Percentiles rank a stretch among this genome's conserved stretches.
Evolutionary conservation across 2,113 vertebrate species (phyloP).

Genomic region (Pseudorasbora parva): DNA sequence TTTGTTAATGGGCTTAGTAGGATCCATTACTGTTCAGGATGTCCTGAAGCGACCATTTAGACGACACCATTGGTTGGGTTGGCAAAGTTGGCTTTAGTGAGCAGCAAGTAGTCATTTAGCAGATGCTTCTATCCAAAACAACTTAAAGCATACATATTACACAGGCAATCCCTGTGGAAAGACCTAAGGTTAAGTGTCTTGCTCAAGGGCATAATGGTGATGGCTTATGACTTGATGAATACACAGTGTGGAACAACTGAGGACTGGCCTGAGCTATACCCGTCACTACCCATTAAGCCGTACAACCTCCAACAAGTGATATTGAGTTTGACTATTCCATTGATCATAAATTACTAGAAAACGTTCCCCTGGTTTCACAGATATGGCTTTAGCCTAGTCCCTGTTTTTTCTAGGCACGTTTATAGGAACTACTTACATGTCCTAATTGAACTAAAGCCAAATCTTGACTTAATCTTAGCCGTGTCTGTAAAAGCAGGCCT

Average conservation of each 20-base stretch:
- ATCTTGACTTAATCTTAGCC: no score
- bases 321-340: not conserved
- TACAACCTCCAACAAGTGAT: not conserved
- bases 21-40: conserved; percentile 20
- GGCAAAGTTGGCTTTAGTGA: not conserved
- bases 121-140: conserved; percentile 27
- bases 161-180: not conserved
- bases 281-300: not conserved
- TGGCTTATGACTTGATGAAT: not conserved
- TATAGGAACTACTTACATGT: no score
- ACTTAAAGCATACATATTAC: not conserved
- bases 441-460: no score
- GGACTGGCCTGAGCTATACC: not conserved
- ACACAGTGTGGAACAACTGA: not conserved
- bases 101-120: conserved; percentile 26
- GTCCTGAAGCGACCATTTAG: not conserved
- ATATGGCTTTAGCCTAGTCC: no score
- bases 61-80: not conserved
- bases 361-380: no score
- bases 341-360: not conserved
- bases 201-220: not conserved
- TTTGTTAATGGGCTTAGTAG: conserved; percentile 20
- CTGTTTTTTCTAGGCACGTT: no score
- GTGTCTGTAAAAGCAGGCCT: not conserved
- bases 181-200: conserved; percentile 1